Percentiles rank a stretch among this genome's conserved stretches.
Conservation (phyloP, 2,113 vertebrate species). For the Eulacestoma nigropectus region DNA sequence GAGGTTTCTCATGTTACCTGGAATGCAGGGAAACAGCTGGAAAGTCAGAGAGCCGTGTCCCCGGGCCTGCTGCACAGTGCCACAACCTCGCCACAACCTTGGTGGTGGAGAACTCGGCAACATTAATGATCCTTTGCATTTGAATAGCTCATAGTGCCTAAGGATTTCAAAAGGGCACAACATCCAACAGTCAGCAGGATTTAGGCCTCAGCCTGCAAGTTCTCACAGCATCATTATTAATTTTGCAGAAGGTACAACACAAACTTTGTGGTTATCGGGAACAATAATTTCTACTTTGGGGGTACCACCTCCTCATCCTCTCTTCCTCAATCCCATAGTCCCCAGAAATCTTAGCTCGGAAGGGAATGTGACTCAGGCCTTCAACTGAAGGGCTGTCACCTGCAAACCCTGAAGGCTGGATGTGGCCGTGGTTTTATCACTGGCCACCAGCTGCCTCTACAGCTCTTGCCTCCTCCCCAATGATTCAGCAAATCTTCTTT, state of each 20-base stretch:
- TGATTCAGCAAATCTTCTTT: slow-evolving; percentile 76
- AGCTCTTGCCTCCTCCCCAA: slow-evolving; percentile 49
- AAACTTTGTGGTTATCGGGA: not conserved
- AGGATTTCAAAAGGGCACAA: not conserved
- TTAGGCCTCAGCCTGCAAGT: not conserved
- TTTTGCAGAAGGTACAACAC: not conserved
- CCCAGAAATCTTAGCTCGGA: slow-evolving; percentile 58
- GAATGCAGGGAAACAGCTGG: not conserved
- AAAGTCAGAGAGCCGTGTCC: not conserved
- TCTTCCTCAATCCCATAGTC: slow-evolving; percentile 20
- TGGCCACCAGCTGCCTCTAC: slow-evolving; percentile 57
- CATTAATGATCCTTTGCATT: not conserved
- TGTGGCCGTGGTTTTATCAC: slow-evolving; percentile 63
- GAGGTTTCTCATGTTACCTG: not conserved
- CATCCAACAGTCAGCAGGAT: not conserved
- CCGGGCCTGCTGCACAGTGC: not conserved
- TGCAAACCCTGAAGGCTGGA: slow-evolving; percentile 22
- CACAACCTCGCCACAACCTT: not conserved
- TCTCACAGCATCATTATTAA: not conserved
- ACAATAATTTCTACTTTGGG: not conserved
- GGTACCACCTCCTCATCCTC: not conserved
- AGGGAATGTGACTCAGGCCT: slow-evolving; percentile 34
- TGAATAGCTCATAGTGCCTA: not conserved
- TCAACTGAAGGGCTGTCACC: not conserved
- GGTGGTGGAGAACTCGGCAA: not conserved